Evolutionary conservation across 1,140 invertebrate species (phyloP).

Genomic region (Andricus grossulariae): DNA sequence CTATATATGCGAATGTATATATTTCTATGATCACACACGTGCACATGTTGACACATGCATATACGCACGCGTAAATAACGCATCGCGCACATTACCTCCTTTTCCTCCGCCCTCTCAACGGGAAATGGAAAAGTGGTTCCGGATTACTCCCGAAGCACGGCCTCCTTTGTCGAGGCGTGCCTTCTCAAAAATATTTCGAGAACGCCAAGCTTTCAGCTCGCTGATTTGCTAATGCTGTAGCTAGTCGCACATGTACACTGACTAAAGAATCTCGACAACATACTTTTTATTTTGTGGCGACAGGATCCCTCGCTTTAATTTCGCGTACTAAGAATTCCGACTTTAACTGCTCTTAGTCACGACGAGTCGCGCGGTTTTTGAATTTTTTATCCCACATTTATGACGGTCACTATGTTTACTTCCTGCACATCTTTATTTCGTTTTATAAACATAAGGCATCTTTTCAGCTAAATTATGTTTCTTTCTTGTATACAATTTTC

Average conservation of each 20-base stretch:
- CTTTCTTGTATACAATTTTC: too few species aligned
- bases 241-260: not conserved
- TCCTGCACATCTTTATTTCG: too few species aligned
- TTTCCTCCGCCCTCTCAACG: slow-evolving; percentile 36
- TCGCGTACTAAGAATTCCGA: too few species aligned
- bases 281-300: not conserved
- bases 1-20: too few species aligned
- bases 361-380: too few species aligned
- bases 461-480: too few species aligned
- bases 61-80: slow-evolving; percentile 15
- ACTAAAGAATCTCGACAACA: not conserved
- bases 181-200: slow-evolving; percentile 27
- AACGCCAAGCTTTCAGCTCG: slow-evolving; percentile 23
- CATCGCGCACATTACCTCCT: slow-evolving; percentile 5
- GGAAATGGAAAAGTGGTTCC: slow-evolving; percentile 39
- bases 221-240: not conserved
- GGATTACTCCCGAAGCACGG: slow-evolving; percentile 30
- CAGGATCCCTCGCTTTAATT: not conserved
- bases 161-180: slow-evolving; percentile 37
- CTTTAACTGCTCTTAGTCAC: too few species aligned
- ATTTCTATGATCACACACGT: slow-evolving; percentile 48
- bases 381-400: too few species aligned
- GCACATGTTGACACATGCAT: slow-evolving; percentile 42
- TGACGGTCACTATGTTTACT: too few species aligned
- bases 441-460: too few species aligned